A percentile compares a stretch with the other conserved stretches of the same genome.
Evolutionary conservation across 2,113 vertebrate genomes (phyloP).

Genomic region (Silurus glanis): DNA sequence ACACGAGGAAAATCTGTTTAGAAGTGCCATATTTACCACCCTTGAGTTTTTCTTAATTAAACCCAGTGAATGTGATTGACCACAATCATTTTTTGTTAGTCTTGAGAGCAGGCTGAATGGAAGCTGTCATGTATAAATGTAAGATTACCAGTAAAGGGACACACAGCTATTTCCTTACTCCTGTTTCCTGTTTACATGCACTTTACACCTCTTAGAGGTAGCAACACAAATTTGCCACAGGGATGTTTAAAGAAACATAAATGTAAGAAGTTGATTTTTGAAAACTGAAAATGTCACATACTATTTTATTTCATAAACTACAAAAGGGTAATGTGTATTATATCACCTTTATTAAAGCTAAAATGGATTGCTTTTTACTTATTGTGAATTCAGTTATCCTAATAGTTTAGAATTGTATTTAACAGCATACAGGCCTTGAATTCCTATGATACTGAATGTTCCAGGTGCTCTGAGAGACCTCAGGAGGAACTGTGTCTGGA

Average conservation of each 20-base stretch:
- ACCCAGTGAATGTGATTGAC: background rate
- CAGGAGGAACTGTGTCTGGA: conserved; percentile 27
- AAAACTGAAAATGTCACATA: background rate
- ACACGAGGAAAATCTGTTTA: background rate
- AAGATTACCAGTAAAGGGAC: background rate
- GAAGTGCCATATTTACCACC: background rate
- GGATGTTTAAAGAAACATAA: background rate
- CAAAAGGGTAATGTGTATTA: background rate
- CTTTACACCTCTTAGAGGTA: conserved; percentile 23
- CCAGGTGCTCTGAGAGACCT: conserved; percentile 1
- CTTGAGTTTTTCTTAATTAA: background rate
- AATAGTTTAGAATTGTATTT: background rate
- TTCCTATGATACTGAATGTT: background rate
- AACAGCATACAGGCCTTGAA: background rate
- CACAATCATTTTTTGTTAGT: background rate
- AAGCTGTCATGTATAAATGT: background rate
- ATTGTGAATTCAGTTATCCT: background rate
- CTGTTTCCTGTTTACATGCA: conserved; percentile 47
- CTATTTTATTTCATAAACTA: background rate
- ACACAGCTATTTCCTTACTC: conserved; percentile 30
- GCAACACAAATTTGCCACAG: background rate
- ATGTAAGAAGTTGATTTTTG: background rate
- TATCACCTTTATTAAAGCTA: no score
- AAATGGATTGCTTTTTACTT: no score
- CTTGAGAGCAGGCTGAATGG: conserved; percentile 2